Base-by-base conservation (phyloP, 2,797 vertebrate genomes). In the Mionectes olivaceus region DNA sequence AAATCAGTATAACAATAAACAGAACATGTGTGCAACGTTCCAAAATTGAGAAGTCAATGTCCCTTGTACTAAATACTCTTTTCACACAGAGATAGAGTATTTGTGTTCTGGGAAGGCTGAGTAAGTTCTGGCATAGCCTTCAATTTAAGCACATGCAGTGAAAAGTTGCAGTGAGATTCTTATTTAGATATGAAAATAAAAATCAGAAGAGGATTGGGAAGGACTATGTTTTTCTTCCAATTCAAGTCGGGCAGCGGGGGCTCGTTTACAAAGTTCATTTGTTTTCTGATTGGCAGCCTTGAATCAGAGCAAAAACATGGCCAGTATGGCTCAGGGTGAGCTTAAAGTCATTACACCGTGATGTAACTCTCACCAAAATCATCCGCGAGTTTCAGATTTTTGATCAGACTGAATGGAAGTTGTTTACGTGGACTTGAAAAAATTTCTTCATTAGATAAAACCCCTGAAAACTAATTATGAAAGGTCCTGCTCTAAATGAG, bases 381-480 rank as follows among this genome's bases (percentile, higher is more conserved):
- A 50, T 78, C 71, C 9, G 4, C 25, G 16, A 17, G 52, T 81
- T 92, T 64, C 82, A 74, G 81, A 13, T 81, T 94, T 77, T 59
- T 41, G 27, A 83, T 76, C 12, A 19, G 46, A 80, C 55, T 68
- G 37, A 86, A 64, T 71, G 41, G 55, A 82, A 73, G 7, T 59
- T 75, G 32, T 89, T 93, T 95, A 81, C 32, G 35, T 33, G n/a
- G 75, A 63, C 43, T 96, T 89, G 5, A 73, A 59, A 78, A 16
- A 9, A 39, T 11, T 81, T 88, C 12, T 93, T 95, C 83, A 60
- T 94, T 95, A 71, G 46, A 12, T 71, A 55, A 93, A 83, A 2
- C 32, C 41, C 87, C 75, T 41, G 68, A 92, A 96, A 96, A 28
- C n/a, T 90, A 81, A 87, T 94, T 95, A 65, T 61, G 69, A 83